Percentiles rank a stretch among this genome's conserved stretches.
Conservation (phyloP, 2,797 vertebrate genomes). For the Manis javanica region DNA sequence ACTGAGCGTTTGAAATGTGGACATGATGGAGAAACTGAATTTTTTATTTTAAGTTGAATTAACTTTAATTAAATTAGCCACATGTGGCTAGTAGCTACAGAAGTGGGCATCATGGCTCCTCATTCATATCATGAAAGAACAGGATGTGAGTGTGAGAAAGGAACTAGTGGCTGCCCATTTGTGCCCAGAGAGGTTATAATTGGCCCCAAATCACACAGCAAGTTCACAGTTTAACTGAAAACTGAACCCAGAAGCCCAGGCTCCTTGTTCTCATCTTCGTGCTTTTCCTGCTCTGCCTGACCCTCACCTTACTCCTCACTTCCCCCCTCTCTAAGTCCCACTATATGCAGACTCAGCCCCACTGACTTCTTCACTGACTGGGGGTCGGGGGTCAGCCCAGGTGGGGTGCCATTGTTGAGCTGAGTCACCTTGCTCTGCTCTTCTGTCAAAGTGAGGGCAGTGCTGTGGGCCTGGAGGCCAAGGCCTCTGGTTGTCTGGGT, state of each 20-base stretch:
- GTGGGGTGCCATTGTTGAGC: not conserved
- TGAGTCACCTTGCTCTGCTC: not conserved
- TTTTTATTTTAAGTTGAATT: not conserved
- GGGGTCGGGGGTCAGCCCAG: rapidly evolving
- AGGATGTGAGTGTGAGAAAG: rapidly evolving
- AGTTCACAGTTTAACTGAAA: not conserved
- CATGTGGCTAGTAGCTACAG: not conserved
- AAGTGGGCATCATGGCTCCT: rapidly evolving
- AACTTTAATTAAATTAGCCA: not conserved
- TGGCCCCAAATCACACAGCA: not conserved
- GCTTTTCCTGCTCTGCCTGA: not conserved
- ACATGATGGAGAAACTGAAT: rapidly evolving
- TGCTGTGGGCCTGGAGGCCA: not conserved
- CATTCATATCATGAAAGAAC: rapidly evolving
- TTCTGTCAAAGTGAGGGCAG: too few species aligned
- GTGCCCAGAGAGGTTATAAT: not conserved
- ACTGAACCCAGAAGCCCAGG: not conserved
- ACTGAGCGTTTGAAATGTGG: not conserved
- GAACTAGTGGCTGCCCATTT: rapidly evolving
- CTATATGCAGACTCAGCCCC: not conserved
- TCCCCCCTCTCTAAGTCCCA: rapidly evolving
- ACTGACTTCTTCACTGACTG: rapidly evolving
- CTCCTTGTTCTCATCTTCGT: not conserved
- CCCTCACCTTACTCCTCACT: not conserved
- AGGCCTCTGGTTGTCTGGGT: too few species aligned